Conservation (phyloP, 2,113 vertebrate species). For the Macaca nemestrina region DNA sequence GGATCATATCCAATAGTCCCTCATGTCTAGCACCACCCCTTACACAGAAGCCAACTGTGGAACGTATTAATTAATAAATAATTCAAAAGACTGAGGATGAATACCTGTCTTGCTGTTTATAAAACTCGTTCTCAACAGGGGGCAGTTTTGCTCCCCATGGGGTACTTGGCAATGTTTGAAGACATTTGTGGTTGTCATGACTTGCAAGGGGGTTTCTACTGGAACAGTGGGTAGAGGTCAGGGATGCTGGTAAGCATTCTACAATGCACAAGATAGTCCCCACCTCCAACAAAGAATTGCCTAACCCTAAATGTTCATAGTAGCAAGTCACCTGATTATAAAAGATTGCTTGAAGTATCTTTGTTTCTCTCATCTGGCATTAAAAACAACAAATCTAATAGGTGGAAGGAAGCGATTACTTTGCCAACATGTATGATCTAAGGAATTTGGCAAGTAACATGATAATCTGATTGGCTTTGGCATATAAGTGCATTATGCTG, state of each 20-base stretch:
- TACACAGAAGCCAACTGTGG: neutral
- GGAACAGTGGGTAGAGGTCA: neutral
- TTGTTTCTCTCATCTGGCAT: slow-evolving; percentile 10
- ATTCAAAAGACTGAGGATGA: slow-evolving; percentile 10
- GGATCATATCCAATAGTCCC: neutral
- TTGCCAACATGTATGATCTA: slow-evolving; percentile 45
- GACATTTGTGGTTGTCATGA: neutral
- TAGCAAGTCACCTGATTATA: neutral
- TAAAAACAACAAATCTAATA: neutral
- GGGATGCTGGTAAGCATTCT: neutral
- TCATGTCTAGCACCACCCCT: neutral
- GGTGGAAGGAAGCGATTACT: neutral
- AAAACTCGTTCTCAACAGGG: neutral
- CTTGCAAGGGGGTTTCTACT: neutral
- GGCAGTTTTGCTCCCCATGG: neutral
- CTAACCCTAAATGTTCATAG: neutral
- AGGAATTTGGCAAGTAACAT: slow-evolving; percentile 54
- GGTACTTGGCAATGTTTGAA: neutral
- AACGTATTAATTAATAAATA: neutral
- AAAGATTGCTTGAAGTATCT: neutral
- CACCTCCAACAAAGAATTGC: neutral
- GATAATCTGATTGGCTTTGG: slow-evolving; percentile 39
- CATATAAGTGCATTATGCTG: neutral
- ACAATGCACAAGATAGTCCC: neutral
- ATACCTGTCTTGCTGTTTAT: slow-evolving; percentile 15